Percentiles rank a stretch among this genome's conserved stretches.
These are phyloP conservation scores for Crocuta crocuta DNA, from an alignment of 2,113 vertebrate genomes.

Conservation along the genomic window DNA sequence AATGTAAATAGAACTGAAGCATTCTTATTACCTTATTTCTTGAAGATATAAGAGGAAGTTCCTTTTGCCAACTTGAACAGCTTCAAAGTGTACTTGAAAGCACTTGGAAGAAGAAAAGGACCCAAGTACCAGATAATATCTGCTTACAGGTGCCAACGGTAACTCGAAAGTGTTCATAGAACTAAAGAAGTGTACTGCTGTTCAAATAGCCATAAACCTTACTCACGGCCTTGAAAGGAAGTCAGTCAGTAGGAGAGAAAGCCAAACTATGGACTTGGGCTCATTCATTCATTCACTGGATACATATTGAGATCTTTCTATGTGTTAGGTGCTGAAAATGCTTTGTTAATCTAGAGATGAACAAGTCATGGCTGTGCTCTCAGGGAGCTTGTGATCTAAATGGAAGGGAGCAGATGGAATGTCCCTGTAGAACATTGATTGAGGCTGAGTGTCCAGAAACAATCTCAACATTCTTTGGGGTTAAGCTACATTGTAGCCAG, in stretches of 20 bases:
- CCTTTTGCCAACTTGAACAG: constrained; percentile 66
- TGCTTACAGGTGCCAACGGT: constrained; percentile 49
- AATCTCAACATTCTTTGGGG: background rate
- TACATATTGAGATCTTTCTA: background rate
- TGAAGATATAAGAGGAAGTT: constrained; percentile 67
- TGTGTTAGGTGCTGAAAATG: background rate
- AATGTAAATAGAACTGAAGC: constrained; percentile 72
- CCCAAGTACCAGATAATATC: constrained; percentile 56
- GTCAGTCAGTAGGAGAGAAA: background rate
- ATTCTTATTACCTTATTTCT: constrained; percentile 71
- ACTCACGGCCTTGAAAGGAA: background rate
- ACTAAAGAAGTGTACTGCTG: background rate
- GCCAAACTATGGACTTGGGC: background rate
- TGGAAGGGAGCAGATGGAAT: background rate
- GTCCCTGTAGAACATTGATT: background rate
- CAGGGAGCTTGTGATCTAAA: background rate
- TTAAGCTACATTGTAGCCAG: background rate
- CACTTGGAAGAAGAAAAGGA: constrained; percentile 65
- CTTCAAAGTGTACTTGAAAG: constrained; percentile 68
- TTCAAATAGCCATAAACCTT: background rate
- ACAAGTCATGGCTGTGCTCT: background rate
- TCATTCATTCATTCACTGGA: background rate
- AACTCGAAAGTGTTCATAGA: background rate
- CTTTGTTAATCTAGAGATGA: background rate
- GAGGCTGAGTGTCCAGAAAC: background rate